Conservation (phyloP, 1,140 invertebrate genomes). For the Mamestra configurata region DNA sequence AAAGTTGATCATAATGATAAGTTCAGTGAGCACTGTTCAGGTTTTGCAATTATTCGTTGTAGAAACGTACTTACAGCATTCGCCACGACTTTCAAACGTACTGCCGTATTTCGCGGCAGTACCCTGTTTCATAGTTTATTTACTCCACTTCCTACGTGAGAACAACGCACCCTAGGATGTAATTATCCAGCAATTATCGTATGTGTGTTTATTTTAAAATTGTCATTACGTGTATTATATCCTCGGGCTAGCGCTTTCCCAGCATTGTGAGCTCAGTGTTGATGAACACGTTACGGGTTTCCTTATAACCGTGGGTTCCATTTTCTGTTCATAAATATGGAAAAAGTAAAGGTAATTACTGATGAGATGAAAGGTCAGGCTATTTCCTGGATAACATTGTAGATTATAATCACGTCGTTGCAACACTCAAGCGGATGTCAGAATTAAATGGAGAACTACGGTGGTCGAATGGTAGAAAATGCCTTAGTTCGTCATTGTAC, state of each 20-base stretch:
- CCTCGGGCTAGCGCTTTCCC: background rate
- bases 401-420: no score
- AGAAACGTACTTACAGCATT: no score
- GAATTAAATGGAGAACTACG: no score
- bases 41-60: no score
- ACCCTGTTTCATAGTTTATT: background rate
- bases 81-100: no score
- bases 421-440: no score
- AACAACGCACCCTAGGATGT: background rate
- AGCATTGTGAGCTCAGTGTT: background rate
- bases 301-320: slow-evolving; percentile 6
- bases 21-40: no score
- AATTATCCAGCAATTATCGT: background rate
- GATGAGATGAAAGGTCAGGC: background rate
- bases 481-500: no score
- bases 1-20: no score
- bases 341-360: background rate
- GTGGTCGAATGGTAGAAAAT: no score
- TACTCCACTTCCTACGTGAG: background rate
- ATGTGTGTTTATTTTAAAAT: background rate
- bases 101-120: no score
- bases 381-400: no score
- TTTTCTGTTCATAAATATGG: background rate
- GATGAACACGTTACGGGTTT: background rate
- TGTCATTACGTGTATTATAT: slow-evolving; percentile 5